These are phyloP conservation scores for Drosophila ezoana DNA, from an alignment of 2,888 invertebrate genomes.

Conservation along the genomic window DNA sequence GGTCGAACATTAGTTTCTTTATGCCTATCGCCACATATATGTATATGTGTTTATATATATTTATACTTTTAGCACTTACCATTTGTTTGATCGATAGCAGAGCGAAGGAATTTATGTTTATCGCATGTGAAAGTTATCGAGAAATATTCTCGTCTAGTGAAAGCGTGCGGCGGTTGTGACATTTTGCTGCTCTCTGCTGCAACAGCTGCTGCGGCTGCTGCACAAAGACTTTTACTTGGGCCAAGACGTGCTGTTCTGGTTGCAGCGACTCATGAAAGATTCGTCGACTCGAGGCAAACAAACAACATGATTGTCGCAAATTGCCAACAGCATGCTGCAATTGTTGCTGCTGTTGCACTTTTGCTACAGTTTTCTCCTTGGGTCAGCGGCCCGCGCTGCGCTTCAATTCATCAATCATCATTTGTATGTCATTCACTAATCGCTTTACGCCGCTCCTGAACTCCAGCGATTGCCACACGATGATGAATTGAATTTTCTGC, in stretches of 20 bases:
- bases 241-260: conserved; percentile 49
- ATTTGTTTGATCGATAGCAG: conserved; percentile 68
- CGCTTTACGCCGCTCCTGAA: conserved; percentile 67
- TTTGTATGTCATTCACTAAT: conserved; percentile 75
- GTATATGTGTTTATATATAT: neutral
- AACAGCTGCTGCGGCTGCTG: conserved; percentile 34
- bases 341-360: conserved; percentile 46
- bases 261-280: conserved; percentile 25
- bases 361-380: conserved; percentile 72
- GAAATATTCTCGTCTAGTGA: conserved; percentile 72
- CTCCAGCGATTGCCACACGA: conserved; percentile 63
- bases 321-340: conserved; percentile 56
- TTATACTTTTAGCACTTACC: conserved; percentile 21
- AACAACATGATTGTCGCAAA: conserved; percentile 73
- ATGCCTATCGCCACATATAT: neutral
- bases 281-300: conserved; percentile 36
- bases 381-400: conserved; percentile 57
- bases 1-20: conserved; percentile 18
- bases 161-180: conserved; percentile 65
- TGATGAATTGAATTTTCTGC: conserved; percentile 67
- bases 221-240: conserved; percentile 62
- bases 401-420: conserved; percentile 76
- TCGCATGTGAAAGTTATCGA: conserved; percentile 72
- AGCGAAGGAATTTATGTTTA: conserved; percentile 41
- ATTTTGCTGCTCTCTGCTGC: conserved; percentile 35